phyloP scores from a whole-genome alignment of 2,888 invertebrate genomes.

The Drosophila lutescens region DNA sequence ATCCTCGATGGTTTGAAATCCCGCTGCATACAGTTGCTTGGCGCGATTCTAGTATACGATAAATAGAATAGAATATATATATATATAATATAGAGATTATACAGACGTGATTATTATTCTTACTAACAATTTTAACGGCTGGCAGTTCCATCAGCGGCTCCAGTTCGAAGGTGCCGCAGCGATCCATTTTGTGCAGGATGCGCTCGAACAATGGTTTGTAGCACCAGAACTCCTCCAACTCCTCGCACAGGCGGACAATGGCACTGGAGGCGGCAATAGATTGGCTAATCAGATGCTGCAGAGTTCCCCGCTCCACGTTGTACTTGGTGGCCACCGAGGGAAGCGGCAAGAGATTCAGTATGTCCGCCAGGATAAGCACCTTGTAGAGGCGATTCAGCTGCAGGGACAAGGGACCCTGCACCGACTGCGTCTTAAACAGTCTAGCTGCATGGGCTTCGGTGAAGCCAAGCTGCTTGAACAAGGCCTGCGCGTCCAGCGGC shows the following conservation, averaged over 20 bases:
- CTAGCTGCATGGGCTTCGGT: conserved; percentile 89
- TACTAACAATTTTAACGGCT: conserved; percentile 90
- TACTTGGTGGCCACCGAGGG: conserved; percentile 90
- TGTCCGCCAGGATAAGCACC: conserved; percentile 92
- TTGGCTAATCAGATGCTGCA: conserved; percentile 90
- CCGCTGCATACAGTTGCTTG: conserved; percentile 92
- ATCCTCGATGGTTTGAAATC: conserved; percentile 90
- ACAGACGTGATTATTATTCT: too few relatives aligned
- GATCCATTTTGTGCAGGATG: conserved; percentile 90
- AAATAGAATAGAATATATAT: too few relatives aligned
- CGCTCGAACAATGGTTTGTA: conserved; percentile 90
- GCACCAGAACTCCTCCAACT: conserved; percentile 92
- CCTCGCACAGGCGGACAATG: conserved; percentile 92
- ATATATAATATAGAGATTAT: too few relatives aligned
- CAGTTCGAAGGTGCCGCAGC: conserved; percentile 92
- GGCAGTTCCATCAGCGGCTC: conserved; percentile 94
- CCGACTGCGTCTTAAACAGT: conserved; percentile 88
- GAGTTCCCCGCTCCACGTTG: conserved; percentile 89
- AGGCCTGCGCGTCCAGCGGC: conserved; percentile 87
- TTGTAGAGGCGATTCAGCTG: conserved; percentile 91
- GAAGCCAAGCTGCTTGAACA: conserved; percentile 91
- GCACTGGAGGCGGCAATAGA: conserved; percentile 90
- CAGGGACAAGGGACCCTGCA: conserved; percentile 85
- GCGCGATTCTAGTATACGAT: conserved; percentile 90
- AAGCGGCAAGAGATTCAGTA: conserved; percentile 89